Evolutionary conservation across 2,797 vertebrate genomes (phyloP), one percentile per base, ranked within the genome.

Genomic region (Chrosomus eos): DNA sequence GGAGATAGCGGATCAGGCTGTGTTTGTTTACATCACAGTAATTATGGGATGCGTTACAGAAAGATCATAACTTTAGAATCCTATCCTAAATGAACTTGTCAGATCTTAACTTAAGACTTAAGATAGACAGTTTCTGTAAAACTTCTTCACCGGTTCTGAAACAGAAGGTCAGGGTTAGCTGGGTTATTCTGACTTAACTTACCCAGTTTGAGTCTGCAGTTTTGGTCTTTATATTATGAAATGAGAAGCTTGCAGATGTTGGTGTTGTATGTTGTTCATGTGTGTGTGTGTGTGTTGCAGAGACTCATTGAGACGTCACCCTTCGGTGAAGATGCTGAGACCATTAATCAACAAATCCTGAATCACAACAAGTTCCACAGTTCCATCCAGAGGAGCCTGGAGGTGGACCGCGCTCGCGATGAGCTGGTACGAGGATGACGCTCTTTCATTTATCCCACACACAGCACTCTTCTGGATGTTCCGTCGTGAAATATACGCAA

Each of bases 271-370:
- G 55, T 60, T 60, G 40, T 66, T 8, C 87, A 48, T 76, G 28
- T 91, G 60, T 13, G 31, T 87, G 55, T 74, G 26, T 86, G 55
- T 72, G 67, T 85, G 53, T 43, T 79, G 9, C 82, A 99, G 98
- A 95, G 95, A 43, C 94, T 98, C 90, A 96, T 99, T 91, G 97
- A 99, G 88, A 91, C 93, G 0, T 89, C 96, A 64, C 93, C 94
- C 8, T 99, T 96, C 94, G 97, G 97, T 0, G 97, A 98, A 1
- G 97, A 99, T 89, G 75, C 92, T 0, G 86, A 88, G 0, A 85
- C 96, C 1, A 96, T 99, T 0, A 96, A 97, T 10, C 96, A 97
- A 74, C 97, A 99, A 87, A 97, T 99, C 33, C 2, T 80, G 8
- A 96, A 87, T 83, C 98, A 99, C 60, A 94, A 90, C 89, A 95